Base-by-base conservation (phyloP, 2,797 vertebrate species). In the Botia almorhae region DNA sequence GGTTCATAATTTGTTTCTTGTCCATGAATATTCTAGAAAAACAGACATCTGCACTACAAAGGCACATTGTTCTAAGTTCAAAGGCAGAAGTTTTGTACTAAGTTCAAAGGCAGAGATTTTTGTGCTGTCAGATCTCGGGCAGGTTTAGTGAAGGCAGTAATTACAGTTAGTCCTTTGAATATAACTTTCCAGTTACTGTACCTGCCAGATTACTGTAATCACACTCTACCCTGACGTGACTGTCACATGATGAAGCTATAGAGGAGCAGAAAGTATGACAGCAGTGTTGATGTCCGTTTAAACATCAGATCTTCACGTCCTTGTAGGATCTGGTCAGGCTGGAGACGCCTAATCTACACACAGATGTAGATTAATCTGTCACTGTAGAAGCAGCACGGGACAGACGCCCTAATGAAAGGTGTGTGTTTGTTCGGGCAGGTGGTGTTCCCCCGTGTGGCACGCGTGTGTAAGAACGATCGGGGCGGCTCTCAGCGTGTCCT, bases 381-480 rank as follows among this genome's bases (percentile, higher is more conserved):
- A 46, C 10, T 46, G 43, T 11, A 10, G 36, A 10, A 10, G 43
- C 43, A 46, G 43, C 43, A 11, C 10, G 10, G 43, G 43, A 46
- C 36, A 39, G 36, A 7, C 6, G 7, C 43, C 43, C 10, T 46
- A 46, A 51, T 63, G 8, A 63, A 23, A 7, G 2, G 11, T 67
- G 16, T 80, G n/a, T 76, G 16, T 55, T 1, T 19, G 14, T 70
- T 8, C 11, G 43, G 67, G 68, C 91, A 99, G 98, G 97, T 99
- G 64, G 93, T 99, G 89, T 98, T 99, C 90, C 97, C 98, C 0
- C 94, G 98, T 61, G 98, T 99, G 88, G 98, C 97, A 72, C 94
- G 98, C 84, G 96, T 99, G 65, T 99, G 98, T 85, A 99, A 99
- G 92, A 98, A 97, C 14, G 98, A 99, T 91, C 95, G 95, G 69